These are phyloP conservation scores for Rhagoletis pomonella DNA, from an alignment of 1,140 invertebrate genomes.

Conservation along the genomic window DNA sequence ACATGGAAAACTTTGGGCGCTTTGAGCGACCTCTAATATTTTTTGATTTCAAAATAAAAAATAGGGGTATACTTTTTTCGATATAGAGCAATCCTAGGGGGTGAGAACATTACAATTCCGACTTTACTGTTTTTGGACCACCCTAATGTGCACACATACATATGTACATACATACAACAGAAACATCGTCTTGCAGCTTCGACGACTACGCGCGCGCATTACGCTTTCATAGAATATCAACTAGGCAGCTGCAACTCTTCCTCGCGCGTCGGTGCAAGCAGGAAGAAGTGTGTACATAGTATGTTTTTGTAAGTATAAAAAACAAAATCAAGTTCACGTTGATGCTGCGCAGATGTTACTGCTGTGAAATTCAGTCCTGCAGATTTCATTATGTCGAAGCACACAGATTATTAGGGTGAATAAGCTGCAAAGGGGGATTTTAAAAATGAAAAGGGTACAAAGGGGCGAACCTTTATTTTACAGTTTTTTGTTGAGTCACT, in stretches of 20 bases:
- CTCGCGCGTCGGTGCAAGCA: not conserved
- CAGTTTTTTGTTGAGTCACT: constrained; percentile 43
- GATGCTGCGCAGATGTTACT: constrained; percentile 45
- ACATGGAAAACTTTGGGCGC: too few species aligned
- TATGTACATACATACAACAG: not conserved
- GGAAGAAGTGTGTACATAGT: not conserved
- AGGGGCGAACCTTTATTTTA: constrained; percentile 32
- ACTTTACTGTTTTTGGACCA: too few species aligned
- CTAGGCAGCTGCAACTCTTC: constrained; percentile 41
- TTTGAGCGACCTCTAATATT: too few species aligned
- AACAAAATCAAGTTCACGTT: constrained; percentile 16
- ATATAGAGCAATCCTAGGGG: too few species aligned
- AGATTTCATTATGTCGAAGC: not conserved
- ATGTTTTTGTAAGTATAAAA: not conserved
- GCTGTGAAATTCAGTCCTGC: constrained; percentile 15
- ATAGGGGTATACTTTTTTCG: too few species aligned
- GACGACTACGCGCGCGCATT: constrained; percentile 5
- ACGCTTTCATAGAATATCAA: constrained; percentile 20
- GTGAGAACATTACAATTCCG: too few species aligned
- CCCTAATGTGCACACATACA: not conserved
- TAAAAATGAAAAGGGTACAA: not conserved
- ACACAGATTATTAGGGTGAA: constrained; percentile 33
- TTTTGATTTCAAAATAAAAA: too few species aligned
- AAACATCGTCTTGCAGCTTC: not conserved
- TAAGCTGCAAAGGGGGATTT: constrained; percentile 7